Evolutionary conservation across 2,797 vertebrate genomes (phyloP).

Genomic region (Psittacula derbiana): DNA sequence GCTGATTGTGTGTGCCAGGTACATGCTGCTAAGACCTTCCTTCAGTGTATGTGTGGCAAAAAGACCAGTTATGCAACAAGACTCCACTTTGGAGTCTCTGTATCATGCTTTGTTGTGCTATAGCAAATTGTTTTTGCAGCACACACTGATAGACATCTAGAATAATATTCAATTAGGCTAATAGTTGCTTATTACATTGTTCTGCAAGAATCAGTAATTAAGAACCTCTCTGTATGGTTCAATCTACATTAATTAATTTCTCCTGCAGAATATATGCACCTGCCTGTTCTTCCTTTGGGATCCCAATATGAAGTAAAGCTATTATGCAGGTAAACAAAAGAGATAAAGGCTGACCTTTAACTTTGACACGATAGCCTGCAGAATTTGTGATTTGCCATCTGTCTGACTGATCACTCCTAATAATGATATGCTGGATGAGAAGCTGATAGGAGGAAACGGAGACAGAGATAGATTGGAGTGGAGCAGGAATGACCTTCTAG

Average conservation of each 20-base stretch:
- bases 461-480: neutral
- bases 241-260: neutral
- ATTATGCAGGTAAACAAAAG: neutral
- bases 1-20: neutral
- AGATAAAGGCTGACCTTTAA: slow-evolving; percentile 16
- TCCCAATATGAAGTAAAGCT: neutral
- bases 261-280: neutral
- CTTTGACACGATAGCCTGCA: neutral
- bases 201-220: neutral
- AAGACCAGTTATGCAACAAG: neutral
- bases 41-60: neutral
- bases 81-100: neutral
- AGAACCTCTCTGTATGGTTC: neutral
- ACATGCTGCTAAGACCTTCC: neutral
- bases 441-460: neutral
- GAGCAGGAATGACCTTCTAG: neutral
- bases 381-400: slow-evolving; percentile 20
- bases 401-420: neutral
- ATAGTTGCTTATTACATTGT: neutral
- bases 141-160: neutral
- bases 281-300: neutral
- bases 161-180: slow-evolving; percentile 16
- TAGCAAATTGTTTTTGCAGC: neutral
- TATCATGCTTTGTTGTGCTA: neutral
- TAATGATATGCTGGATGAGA: neutral